Evolutionary conservation across 2,888 invertebrate genomes (phyloP).

Genomic region (Tetheella fluctuosa): DNA sequence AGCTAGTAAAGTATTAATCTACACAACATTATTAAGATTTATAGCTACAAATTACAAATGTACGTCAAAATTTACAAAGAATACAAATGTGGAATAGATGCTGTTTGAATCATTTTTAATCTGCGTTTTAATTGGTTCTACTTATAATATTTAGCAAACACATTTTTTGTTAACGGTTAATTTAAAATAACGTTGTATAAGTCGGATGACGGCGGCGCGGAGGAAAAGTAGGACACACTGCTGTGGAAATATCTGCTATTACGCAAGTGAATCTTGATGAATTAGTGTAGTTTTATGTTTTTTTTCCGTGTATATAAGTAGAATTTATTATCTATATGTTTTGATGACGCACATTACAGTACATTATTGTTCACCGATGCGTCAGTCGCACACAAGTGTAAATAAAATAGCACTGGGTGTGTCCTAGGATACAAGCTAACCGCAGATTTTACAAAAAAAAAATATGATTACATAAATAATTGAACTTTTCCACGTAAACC

Average conservation of each 20-base stretch:
- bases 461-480: no score
- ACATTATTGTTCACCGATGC: neutral
- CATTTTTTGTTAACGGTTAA: neutral
- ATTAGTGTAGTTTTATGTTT: neutral
- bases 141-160: neutral
- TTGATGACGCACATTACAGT: neutral
- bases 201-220: neutral
- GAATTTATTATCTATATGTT: neutral
- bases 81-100: no score
- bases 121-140: no score
- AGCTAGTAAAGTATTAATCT: no score
- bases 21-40: no score
- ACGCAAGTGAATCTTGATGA: neutral
- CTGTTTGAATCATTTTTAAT: no score
- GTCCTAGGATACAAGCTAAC: no score
- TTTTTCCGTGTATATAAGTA: neutral
- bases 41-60: no score
- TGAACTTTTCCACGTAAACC: no score
- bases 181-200: slow-evolving; percentile 7
- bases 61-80: no score
- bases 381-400: neutral
- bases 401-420: neutral
- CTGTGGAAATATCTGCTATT: slow-evolving; percentile 1
- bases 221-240: slow-evolving; percentile 2
- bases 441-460: no score